Conservation (phyloP, 2,888 invertebrate genomes). For the Pteria penguin region DNA sequence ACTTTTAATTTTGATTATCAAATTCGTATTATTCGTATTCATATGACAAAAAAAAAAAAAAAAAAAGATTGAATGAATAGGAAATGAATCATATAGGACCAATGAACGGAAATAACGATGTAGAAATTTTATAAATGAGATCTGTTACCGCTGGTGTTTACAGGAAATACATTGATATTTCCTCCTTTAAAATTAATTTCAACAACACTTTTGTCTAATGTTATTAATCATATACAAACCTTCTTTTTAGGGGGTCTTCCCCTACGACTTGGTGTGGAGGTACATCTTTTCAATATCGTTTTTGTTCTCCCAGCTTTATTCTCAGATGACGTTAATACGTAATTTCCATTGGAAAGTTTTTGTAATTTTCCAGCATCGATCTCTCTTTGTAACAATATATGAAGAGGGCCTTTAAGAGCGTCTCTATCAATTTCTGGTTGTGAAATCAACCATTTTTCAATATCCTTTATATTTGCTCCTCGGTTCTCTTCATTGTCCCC, state of each 20-base stretch:
- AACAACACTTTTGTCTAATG: too few species aligned
- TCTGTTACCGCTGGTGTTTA: too few species aligned
- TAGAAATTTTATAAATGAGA: too few species aligned
- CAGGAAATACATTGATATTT: too few species aligned
- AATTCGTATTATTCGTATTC: too few species aligned
- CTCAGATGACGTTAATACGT: conserved; percentile 75
- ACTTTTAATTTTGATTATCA: too few species aligned
- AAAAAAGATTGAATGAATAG: too few species aligned
- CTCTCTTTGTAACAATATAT: conserved; percentile 86
- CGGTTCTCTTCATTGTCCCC: conserved; percentile 32
- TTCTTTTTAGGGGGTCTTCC: conserved; percentile 59
- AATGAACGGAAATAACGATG: too few species aligned
- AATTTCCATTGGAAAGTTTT: conserved; percentile 79
- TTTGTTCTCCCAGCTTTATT: conserved; percentile 16
- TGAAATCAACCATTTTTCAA: conserved; percentile 68
- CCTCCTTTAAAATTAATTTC: too few species aligned
- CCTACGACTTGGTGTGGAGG: conserved; percentile 35
- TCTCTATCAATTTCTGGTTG: conserved; percentile 59
- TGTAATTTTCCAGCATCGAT: conserved; percentile 86
- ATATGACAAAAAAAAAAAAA: too few species aligned
- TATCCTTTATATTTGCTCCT: conserved; percentile 66
- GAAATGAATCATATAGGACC: too few species aligned
- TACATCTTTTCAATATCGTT: conserved; percentile 21
- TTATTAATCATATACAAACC: too few species aligned
- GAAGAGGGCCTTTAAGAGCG: conserved; percentile 79